These are phyloP conservation scores for Carabus problematicus DNA, from an alignment of 2,888 invertebrate species.

Conservation along the genomic window DNA sequence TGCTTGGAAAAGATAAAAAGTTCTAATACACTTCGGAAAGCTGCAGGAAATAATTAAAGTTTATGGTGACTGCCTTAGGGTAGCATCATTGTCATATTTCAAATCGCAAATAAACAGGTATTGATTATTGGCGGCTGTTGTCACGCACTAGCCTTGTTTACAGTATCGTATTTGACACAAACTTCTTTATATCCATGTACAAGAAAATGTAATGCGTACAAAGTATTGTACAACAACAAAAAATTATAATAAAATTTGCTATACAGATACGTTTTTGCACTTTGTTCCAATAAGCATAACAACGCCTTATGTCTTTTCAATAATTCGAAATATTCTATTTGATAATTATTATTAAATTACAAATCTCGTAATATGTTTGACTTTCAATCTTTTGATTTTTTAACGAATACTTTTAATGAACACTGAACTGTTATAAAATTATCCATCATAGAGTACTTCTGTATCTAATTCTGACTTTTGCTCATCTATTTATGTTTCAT, in stretches of 20 bases:
- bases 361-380: no score
- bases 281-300: neutral
- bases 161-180: conserved; percentile 9
- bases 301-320: neutral
- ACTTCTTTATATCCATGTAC: neutral
- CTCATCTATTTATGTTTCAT: no score
- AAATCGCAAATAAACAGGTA: conserved; percentile 43
- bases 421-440: no score
- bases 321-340: no score
- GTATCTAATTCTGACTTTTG: no score
- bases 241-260: neutral
- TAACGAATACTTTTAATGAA: no score
- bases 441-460: no score
- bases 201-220: conserved; percentile 1
- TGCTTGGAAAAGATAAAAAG: conserved; percentile 37
- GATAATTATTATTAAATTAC: no score
- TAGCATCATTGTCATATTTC: conserved; percentile 40
- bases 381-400: no score
- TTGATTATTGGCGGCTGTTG: conserved; percentile 27
- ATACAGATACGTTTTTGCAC: neutral
- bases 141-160: neutral
- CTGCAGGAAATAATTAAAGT: conserved; percentile 43
- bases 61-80: conserved; percentile 19
- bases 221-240: conserved; percentile 3
- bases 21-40: conserved; percentile 33